Evolutionary conservation across 2,797 vertebrate genomes (phyloP), one percentile per base, ranked within the genome.

Genomic region (Sebastes itinus): DNA sequence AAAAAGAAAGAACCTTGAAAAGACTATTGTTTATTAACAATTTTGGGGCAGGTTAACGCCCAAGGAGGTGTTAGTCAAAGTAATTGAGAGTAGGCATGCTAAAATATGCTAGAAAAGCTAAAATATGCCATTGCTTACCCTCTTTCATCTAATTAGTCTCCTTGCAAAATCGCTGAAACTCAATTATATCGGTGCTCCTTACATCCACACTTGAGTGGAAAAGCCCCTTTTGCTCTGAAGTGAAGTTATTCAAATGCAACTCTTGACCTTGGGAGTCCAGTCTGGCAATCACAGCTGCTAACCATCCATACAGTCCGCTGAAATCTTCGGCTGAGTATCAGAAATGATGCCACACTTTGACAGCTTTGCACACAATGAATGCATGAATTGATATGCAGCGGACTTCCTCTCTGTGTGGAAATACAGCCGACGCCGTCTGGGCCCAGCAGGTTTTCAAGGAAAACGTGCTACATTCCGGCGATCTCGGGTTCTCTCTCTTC

Each of bases 401-500:
- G 72, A 49, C 85, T 81, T 84, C 68, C 77, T 86, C 30, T 63
- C 18, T 12, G 54, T 60, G 83, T 81, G 77, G 62, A 72, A 60
- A 78, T 63, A 3, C 60, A 81, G 82, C 60, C 28, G n/a, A 35
- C 32, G 85, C 82, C 55, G 81, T 76, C 78, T 87, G 87, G 65
- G 61, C 75, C 81, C 22, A 70, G 83, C 88, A 83, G 90, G 74
- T 83, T 87, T 78, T 78, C 74, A 59, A 54, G 63, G 68, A 85
- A 86, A 86, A 91, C 52, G 85, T 78, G 90, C 83, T 64, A 85
- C 86, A 88, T 89, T 56, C 81, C 52, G n/a, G 23, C 54, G 2
- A 75, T 92, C 78, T 83, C 73, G 64, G 75, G 82, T 91, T 90
- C 85, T 75, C 78, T 70, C 49, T 87, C 83, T 75, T 88, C 91